Evolutionary conservation across 2,113 vertebrate genomes (phyloP).

Genomic region (Myodes glareolus): DNA sequence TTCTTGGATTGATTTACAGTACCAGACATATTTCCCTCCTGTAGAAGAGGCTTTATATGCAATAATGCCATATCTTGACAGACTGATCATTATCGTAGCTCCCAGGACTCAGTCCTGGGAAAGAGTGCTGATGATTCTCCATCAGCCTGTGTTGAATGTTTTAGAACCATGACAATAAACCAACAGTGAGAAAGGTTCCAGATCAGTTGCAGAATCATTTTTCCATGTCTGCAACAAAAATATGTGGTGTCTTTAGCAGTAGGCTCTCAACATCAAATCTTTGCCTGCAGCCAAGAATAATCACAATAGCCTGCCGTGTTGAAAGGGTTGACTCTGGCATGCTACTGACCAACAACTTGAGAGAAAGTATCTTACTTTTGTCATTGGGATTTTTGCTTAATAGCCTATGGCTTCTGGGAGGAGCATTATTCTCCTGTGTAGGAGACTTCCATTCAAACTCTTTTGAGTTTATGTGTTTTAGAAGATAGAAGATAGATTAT

Average conservation of each 20-base stretch:
- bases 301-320: not conserved
- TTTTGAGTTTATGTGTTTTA: not conserved
- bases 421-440: not conserved
- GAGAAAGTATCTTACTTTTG: no score
- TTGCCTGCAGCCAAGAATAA: not conserved
- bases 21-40: not conserved
- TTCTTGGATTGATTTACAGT: not conserved
- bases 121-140: not conserved
- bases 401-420: not conserved
- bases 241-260: not conserved
- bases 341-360: not conserved
- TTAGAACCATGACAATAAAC: not conserved
- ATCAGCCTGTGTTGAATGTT: not conserved
- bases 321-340: not conserved
- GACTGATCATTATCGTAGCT: not conserved
- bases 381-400: not conserved
- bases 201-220: not conserved
- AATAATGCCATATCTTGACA: not conserved
- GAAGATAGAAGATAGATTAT: not conserved
- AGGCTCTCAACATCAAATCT: not conserved
- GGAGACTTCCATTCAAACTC: not conserved
- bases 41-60: not conserved
- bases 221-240: not conserved
- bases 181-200: not conserved
- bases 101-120: not conserved